Conservation (phyloP, 2,797 vertebrate genomes). For the Jordanella pulchra region DNA sequence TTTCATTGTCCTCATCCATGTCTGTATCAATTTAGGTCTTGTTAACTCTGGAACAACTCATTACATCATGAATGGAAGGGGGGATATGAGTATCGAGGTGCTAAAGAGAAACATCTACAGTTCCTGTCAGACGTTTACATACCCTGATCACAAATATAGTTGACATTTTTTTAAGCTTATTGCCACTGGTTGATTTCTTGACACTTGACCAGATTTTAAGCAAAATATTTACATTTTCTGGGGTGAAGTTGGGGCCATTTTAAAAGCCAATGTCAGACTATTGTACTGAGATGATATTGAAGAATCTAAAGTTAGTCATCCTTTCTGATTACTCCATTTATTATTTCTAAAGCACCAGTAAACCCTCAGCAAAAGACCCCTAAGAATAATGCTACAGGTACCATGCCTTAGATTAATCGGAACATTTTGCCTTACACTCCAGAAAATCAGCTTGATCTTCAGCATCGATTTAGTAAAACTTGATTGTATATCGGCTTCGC, state of each 20-base stretch:
- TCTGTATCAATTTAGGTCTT: constrained; percentile 36
- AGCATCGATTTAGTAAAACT: too few species aligned
- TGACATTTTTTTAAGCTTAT: neutral
- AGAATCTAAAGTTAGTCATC: neutral
- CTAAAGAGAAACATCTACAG: constrained; percentile 19
- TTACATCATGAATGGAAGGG: constrained; percentile 20
- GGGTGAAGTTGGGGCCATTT: neutral
- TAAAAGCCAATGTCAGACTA: neutral
- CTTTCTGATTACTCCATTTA: too few species aligned
- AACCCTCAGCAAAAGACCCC: too few species aligned
- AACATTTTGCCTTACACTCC: neutral
- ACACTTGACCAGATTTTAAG: neutral
- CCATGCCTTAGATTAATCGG: too few species aligned
- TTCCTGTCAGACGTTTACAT: neutral
- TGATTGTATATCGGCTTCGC: too few species aligned
- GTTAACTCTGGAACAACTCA: constrained; percentile 56
- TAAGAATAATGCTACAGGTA: too few species aligned
- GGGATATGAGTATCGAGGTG: constrained; percentile 20
- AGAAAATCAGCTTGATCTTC: too few species aligned
- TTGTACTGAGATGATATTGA: neutral
- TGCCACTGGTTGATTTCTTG: neutral
- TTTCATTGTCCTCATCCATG: constrained; percentile 17
- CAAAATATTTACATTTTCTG: neutral
- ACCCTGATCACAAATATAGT: neutral
- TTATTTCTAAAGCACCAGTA: too few species aligned